These are phyloP conservation scores for Leptinotarsa rubiginosa DNA, from an alignment of 2,888 invertebrate genomes.

Conservation along the genomic window DNA sequence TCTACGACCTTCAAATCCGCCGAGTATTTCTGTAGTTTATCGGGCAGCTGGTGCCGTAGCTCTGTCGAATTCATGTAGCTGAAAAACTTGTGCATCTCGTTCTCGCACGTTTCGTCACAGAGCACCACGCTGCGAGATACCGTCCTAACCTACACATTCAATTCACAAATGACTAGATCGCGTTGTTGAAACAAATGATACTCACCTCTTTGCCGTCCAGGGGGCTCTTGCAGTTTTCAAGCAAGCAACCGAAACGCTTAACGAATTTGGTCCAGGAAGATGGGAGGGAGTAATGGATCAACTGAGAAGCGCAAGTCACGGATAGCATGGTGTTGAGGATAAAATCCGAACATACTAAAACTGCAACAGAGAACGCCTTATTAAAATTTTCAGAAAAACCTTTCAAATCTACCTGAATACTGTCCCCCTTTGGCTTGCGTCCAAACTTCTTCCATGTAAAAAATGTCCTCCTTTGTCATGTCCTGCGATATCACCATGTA, in stretches of 20 bases:
- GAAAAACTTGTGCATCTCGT: slow-evolving; percentile 63
- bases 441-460: slow-evolving; percentile 52
- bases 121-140: slow-evolving; percentile 50
- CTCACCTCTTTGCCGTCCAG: slow-evolving; percentile 60
- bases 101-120: slow-evolving; percentile 63
- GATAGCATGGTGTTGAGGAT: slow-evolving; percentile 72
- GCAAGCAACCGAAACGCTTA: slow-evolving; percentile 76
- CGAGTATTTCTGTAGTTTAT: slow-evolving; percentile 59
- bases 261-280: slow-evolving; percentile 75
- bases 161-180: neutral
- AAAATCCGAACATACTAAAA: slow-evolving; percentile 78
- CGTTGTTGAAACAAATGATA: neutral
- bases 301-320: slow-evolving; percentile 73
- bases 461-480: slow-evolving; percentile 48
- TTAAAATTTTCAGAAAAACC: neutral
- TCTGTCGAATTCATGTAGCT: slow-evolving; percentile 53
- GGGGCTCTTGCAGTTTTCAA: slow-evolving; percentile 70
- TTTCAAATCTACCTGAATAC: slow-evolving; percentile 46
- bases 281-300: slow-evolving; percentile 81
- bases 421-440: slow-evolving; percentile 64
- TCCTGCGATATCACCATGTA: slow-evolving; percentile 54
- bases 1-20: slow-evolving; percentile 61
- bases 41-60: slow-evolving; percentile 55
- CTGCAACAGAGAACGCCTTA: slow-evolving; percentile 64
- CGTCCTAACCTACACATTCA: slow-evolving; percentile 48